phyloP scores from a whole-genome alignment of 2,797 vertebrate genomes.

The Aselliscus stoliczkanus region DNA sequence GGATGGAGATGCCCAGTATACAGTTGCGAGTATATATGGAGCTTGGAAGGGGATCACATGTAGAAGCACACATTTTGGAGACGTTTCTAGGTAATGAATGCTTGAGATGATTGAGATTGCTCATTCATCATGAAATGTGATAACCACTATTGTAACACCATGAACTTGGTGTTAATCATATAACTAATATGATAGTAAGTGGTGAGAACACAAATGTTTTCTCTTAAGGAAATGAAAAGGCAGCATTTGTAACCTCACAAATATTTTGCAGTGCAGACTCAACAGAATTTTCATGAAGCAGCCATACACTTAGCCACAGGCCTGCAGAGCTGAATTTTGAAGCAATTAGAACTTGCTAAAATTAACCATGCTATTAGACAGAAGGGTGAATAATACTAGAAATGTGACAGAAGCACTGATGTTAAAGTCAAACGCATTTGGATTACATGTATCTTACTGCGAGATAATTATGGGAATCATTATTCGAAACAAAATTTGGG shows the following conservation, averaged over 20 bases:
- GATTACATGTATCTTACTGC: not conserved
- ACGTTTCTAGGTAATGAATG: not conserved
- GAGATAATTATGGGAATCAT: not conserved
- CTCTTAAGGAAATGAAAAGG: conserved; percentile 4
- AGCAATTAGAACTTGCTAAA: not conserved
- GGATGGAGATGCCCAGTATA: not conserved
- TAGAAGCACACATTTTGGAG: not conserved
- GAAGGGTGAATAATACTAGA: not conserved
- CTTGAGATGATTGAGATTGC: not conserved
- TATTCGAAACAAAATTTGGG: not conserved
- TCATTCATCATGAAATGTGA: not conserved
- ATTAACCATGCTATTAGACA: not conserved
- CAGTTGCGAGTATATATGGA: not conserved
- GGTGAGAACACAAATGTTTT: not conserved
- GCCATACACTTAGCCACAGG: not conserved
- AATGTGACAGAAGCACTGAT: not conserved
- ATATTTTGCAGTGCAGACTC: not conserved
- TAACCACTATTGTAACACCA: not conserved
- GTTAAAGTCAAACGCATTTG: not conserved
- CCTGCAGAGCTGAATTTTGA: not conserved
- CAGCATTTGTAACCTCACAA: not conserved
- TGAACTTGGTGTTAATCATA: not conserved
- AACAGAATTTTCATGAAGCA: not conserved
- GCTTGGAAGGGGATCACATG: not conserved
- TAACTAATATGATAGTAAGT: not conserved